Conservation (phyloP, 2,113 vertebrate species). For the Thunnus maccoyii region DNA sequence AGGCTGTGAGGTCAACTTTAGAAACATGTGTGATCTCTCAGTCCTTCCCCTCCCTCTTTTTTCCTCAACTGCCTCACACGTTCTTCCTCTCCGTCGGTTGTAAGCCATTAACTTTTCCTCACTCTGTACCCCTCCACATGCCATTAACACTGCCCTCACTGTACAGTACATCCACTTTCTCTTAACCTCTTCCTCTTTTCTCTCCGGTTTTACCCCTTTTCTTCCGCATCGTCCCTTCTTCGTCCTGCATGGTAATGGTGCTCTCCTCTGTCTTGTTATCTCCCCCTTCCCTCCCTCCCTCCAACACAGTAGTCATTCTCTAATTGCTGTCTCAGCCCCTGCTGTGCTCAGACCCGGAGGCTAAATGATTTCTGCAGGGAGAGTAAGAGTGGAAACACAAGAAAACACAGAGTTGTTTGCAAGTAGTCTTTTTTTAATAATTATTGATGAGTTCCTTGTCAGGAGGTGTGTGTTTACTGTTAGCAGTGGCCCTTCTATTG, state of each 20-base stretch:
- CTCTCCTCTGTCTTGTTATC: constrained; percentile 53
- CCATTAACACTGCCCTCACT: constrained; percentile 40
- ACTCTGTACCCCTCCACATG: constrained; percentile 43
- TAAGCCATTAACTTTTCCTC: constrained; percentile 75
- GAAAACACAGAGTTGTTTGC: constrained; percentile 67
- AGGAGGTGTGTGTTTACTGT: constrained; percentile 68
- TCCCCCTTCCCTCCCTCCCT: constrained; percentile 14
- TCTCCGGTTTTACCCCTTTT: constrained; percentile 9
- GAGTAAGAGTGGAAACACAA: constrained; percentile 50
- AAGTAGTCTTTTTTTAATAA: constrained; percentile 59
- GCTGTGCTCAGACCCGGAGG: constrained; percentile 79
- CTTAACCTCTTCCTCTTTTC: constrained; percentile 28
- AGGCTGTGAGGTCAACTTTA: constrained; percentile 60
- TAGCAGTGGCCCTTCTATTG: constrained; percentile 39
- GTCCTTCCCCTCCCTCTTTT: constrained; percentile 30
- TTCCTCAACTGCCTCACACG: constrained; percentile 47
- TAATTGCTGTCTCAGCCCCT: constrained; percentile 83
- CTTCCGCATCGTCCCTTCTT: constrained; percentile 26
- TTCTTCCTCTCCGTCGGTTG: constrained; percentile 52
- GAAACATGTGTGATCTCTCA: constrained; percentile 57
- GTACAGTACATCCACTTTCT: background rate
- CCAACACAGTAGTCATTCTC: constrained; percentile 64
- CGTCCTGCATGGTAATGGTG: constrained; percentile 44
- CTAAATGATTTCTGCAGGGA: constrained; percentile 82
- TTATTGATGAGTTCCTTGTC: constrained; percentile 77